phyloP scores from a whole-genome alignment of 37 sponge, comb jelly and placozoan genomes.

The Mnemiopsis leidyi region DNA sequence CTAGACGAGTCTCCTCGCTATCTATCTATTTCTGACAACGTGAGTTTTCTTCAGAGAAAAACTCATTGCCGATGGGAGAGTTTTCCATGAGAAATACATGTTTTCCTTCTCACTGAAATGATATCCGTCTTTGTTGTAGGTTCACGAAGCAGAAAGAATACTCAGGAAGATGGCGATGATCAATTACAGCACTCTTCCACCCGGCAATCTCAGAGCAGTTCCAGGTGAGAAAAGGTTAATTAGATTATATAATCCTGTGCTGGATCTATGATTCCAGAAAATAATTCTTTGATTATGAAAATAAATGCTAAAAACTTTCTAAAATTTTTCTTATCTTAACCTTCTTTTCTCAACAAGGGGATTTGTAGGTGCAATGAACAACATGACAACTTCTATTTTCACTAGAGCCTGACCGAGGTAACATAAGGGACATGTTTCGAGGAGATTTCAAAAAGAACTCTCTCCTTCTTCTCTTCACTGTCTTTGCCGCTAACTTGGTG shows the following conservation, averaged over 20 bases:
- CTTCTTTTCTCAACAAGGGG: neutral
- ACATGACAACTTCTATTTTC: neutral
- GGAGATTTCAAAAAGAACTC: neutral
- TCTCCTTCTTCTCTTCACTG: neutral
- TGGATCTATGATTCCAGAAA: too few species aligned
- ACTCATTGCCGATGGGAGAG: too few species aligned
- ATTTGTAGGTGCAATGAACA: neutral
- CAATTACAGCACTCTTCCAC: neutral
- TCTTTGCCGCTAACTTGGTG: neutral
- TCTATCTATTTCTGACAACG: conserved; percentile 13
- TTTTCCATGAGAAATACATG: too few species aligned
- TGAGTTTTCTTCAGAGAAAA: too few species aligned
- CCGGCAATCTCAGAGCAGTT: neutral
- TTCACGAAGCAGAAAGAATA: conserved; percentile 30
- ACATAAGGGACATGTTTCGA: neutral
- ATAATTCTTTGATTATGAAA: too few species aligned
- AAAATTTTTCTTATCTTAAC: too few species aligned
- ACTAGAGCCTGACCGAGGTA: neutral
- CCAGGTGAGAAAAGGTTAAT: too few species aligned
- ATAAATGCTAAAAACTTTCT: too few species aligned
- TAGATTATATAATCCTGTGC: too few species aligned
- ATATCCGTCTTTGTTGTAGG: neutral
- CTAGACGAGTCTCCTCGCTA: conserved; percentile 8
- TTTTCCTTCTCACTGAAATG: neutral
- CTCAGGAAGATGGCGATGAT: neutral